Evolutionary conservation across 2,113 vertebrate species (phyloP).

Genomic region (Tragelaphus buxtoni): DNA sequence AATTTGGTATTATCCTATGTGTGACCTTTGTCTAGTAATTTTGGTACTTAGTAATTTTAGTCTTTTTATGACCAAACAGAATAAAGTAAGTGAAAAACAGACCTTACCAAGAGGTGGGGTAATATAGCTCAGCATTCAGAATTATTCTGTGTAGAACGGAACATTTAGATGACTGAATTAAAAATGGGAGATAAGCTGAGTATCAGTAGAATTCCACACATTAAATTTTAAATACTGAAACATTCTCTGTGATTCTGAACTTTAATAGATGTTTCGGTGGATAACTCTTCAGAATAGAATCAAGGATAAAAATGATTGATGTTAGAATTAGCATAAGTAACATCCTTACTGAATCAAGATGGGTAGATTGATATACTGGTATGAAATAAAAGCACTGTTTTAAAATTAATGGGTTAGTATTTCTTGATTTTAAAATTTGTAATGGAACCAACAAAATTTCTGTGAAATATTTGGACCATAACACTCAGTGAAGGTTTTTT

Average conservation of each 20-base stretch:
- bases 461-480: conserved; percentile 41
- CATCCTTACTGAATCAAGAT: neutral
- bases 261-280: neutral
- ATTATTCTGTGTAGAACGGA: neutral
- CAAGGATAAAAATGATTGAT: neutral
- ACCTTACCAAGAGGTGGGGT: neutral
- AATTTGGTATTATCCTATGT: neutral
- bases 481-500: conserved; percentile 45
- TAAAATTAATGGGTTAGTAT: neutral
- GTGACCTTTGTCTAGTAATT: conserved; percentile 8
- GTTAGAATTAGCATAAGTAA: neutral
- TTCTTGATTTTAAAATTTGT: conserved; percentile 38
- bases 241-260: neutral
- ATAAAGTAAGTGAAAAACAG: conserved; percentile 21
- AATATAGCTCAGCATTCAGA: neutral
- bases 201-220: neutral
- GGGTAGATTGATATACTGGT: neutral
- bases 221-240: neutral
- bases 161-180: neutral
- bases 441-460: neutral
- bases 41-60: neutral
- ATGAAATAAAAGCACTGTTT: conserved; percentile 11
- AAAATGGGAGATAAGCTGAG: neutral
- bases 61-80: neutral
- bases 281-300: neutral